phyloP scores from a whole-genome alignment of 2,888 invertebrate genomes.

The Podotricha telesiphe region DNA sequence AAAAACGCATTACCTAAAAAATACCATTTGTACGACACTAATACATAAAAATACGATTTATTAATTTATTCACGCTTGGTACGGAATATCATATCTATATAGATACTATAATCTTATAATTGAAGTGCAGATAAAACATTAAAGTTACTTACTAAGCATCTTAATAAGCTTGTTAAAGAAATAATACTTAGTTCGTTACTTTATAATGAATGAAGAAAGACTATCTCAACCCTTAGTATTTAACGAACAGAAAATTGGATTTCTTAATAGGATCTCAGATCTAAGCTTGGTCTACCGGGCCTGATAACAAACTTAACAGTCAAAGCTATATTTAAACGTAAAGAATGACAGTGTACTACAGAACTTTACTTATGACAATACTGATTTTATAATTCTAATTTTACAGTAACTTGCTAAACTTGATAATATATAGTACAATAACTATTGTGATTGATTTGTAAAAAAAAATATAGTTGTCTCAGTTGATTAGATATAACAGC shows the following conservation, averaged over 20 bases:
- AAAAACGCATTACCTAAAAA: no score
- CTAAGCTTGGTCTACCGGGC: conserved; percentile 16
- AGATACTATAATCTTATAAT: not conserved
- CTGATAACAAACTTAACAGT: conserved; percentile 17
- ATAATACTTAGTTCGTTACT: conserved; percentile 5
- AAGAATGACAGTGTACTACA: not conserved
- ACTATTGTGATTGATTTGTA: no score
- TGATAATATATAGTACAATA: no score
- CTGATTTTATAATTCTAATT: no score
- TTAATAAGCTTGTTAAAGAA: not conserved
- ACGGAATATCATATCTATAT: no score
- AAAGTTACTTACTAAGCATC: not conserved
- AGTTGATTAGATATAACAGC: no score
- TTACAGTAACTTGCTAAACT: no score
- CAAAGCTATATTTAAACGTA: not conserved
- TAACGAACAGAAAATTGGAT: conserved; percentile 27
- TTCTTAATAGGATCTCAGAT: conserved; percentile 22
- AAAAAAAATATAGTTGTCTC: no score
- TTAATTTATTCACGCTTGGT: no score
- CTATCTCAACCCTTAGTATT: conserved; percentile 18
- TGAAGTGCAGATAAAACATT: not conserved
- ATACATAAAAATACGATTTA: no score
- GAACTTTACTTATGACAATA: not conserved
- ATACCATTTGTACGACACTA: no score
- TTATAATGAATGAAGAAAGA: conserved; percentile 22